These are phyloP conservation scores for Rhingia rostrata DNA, from an alignment of 2,888 invertebrate genomes.

Conservation along the genomic window DNA sequence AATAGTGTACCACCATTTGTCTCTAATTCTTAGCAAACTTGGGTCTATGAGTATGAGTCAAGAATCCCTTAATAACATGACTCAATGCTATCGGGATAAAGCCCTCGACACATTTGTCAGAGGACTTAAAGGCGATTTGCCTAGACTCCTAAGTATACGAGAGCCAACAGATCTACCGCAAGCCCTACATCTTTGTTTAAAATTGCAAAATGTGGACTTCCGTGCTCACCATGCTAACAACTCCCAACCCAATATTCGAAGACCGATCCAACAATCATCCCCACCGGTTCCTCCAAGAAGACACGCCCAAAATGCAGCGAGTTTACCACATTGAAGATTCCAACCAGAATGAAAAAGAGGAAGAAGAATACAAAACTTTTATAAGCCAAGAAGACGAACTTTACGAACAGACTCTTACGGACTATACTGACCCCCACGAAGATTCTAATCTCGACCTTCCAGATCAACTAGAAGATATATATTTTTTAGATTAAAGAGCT, in stretches of 20 bases:
- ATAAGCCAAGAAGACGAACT: conserved; percentile 23
- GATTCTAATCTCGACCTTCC: conserved; percentile 16
- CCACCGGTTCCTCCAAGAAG: conserved; percentile 27
- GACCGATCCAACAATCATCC: conserved; percentile 17
- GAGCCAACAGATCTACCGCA: conserved; percentile 23
- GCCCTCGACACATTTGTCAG: conserved; percentile 25
- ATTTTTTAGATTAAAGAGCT: conserved; percentile 51
- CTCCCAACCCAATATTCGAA: conserved; percentile 11
- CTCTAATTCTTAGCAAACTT: conserved; percentile 31
- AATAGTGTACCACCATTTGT: conserved; percentile 28
- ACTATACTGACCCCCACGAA: conserved; percentile 16
- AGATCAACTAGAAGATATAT: conserved; percentile 32
- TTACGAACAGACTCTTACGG: conserved; percentile 20
- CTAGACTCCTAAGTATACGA: conserved; percentile 18
- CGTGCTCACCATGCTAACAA: conserved; percentile 10
- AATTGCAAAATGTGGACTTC: conserved; percentile 28
- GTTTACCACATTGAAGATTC: conserved; percentile 31
- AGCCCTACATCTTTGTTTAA: not conserved
- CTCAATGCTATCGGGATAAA: conserved; percentile 16
- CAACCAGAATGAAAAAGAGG: conserved; percentile 19
- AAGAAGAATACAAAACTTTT: conserved; percentile 22
- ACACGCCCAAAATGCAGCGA: conserved; percentile 33
- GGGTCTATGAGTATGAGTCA: conserved; percentile 19
- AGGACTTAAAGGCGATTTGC: not conserved
- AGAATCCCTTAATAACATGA: conserved; percentile 31